phyloP scores from a whole-genome alignment of 1,140 invertebrate genomes.

The Philotrypesis tridentata region DNA sequence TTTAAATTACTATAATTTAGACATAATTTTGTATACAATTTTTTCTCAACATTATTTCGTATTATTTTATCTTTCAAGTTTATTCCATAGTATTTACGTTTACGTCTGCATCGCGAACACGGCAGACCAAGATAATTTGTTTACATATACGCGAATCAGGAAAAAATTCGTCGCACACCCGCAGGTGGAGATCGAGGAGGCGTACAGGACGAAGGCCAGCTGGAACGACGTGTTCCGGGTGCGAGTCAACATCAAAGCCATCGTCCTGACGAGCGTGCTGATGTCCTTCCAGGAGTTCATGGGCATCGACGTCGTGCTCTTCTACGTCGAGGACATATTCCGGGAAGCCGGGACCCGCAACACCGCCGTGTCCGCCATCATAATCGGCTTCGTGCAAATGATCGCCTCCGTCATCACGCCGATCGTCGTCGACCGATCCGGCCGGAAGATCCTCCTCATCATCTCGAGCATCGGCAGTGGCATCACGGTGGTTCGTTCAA shows the following conservation, averaged over 20 bases:
- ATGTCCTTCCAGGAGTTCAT: conserved; percentile 83
- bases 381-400: conserved; percentile 84
- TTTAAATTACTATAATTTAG: too few species aligned
- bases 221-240: conserved; percentile 75
- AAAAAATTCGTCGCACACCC: too few species aligned
- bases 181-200: conserved; percentile 72
- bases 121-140: too few species aligned
- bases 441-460: conserved; percentile 82
- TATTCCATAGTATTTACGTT: too few species aligned
- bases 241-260: conserved; percentile 74
- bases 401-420: conserved; percentile 79
- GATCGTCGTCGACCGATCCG: conserved; percentile 82
- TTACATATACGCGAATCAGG: too few species aligned
- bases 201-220: conserved; percentile 71
- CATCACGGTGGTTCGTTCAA: conserved; percentile 58
- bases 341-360: conserved; percentile 74
- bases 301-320: conserved; percentile 86
- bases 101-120: too few species aligned
- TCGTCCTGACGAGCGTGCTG: conserved; percentile 81
- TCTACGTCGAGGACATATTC: conserved; percentile 84
- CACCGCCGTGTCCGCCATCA: conserved; percentile 76
- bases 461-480: conserved; percentile 79
- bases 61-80: too few species aligned
- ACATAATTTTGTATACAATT: too few species aligned
- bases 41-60: too few species aligned